phyloP scores from a whole-genome alignment of 1,140 invertebrate species.

The Notospermus geniculatus region DNA sequence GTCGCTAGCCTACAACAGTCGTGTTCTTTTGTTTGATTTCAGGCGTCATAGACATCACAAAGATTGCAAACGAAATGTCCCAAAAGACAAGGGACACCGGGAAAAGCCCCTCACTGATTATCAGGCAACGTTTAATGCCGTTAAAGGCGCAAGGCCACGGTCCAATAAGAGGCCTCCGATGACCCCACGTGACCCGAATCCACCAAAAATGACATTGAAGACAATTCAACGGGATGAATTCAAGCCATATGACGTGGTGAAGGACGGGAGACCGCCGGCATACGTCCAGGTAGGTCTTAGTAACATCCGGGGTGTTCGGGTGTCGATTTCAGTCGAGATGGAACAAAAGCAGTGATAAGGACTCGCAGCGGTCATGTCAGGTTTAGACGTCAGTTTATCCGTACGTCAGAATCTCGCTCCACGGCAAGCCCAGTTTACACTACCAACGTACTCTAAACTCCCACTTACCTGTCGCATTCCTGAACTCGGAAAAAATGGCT shows the following conservation, averaged over 20 bases:
- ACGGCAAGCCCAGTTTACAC: no score
- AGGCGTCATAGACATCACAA: conserved; percentile 15
- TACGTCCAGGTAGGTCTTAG: no score
- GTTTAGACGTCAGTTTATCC: no score
- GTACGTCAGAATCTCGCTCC: no score
- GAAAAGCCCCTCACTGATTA: conserved; percentile 30
- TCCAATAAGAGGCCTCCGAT: conserved; percentile 43
- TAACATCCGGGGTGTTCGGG: no score
- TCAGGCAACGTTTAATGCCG: conserved; percentile 30
- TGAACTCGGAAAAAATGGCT: no score
- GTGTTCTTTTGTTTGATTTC: neutral
- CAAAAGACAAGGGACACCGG: conserved; percentile 20
- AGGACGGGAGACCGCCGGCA: conserved; percentile 34
- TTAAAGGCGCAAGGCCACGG: conserved; percentile 36
- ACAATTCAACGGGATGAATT: conserved; percentile 44
- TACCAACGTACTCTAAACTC: no score
- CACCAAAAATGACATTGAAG: conserved; percentile 41
- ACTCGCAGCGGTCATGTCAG: no score
- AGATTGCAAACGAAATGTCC: conserved; percentile 6
- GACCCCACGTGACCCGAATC: conserved; percentile 22
- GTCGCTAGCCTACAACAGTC: no score
- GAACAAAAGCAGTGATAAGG: no score
- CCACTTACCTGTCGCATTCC: no score
- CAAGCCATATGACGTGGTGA: conserved; percentile 26
- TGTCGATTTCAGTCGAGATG: no score